Base-by-base conservation (phyloP, 2,888 invertebrate genomes). In the Spodoptera picta region DNA sequence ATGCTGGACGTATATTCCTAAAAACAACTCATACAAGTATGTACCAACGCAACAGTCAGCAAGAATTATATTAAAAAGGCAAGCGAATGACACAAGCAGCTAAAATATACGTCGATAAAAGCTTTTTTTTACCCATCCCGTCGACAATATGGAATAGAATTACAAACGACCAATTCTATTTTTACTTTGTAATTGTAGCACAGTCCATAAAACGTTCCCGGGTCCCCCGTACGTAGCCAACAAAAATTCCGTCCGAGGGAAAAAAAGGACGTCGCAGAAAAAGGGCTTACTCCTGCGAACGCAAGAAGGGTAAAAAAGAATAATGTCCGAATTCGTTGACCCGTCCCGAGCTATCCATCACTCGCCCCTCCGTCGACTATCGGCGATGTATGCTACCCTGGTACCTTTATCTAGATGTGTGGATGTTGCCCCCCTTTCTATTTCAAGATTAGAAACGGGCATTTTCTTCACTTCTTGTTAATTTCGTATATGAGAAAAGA, bases 311-410 rank as follows among this genome's bases (percentile, higher is more conserved):
- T 94, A 94, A 94, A 95, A 95, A 95, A 95, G 95, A 95, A 94
- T 94, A 95, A 95, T 95, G 95, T 94, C 92, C 94, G 95, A 95
- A 95, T 95, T 93, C 95, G 95, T 95, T 95, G 95, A 95, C 95
- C 95, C 95, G 94, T 95, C 93, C 92, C 92, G 89, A 88, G 92
- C 93, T 90, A 95, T 95, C 95, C 95, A 95, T 95, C 95, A 95
- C 94, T 92, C 92, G 86, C 86, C 90, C 91, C 90, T 87, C 88
- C 89, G 86, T 83, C 88, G 87, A 89, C 91, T 90, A 91, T 92
- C 92, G 91, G 84, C 90, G 88, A 87, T 90, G 89, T 88, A 83
- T 87, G 87, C 90, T 87, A 82, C 85, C 73, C 79, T 69, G 70
- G 81, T 79, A 72, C 79, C 74, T 89, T 87, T 82, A 91, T 91